phyloP scores from a whole-genome alignment of 2,797 vertebrate genomes.

The Lagodon rhomboides region DNA sequence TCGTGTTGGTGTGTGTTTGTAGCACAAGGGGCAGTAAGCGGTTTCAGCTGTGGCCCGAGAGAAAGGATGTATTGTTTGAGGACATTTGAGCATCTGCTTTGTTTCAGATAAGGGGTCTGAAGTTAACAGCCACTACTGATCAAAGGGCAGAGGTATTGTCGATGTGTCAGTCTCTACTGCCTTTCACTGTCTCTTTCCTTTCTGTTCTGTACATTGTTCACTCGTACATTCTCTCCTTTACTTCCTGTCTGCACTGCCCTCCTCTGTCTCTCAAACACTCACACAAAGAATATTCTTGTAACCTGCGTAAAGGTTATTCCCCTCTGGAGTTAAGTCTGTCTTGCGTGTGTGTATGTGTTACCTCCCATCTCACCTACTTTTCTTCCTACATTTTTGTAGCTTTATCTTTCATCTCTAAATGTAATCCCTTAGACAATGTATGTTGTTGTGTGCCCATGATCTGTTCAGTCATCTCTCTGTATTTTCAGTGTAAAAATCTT shows the following conservation, averaged over 20 bases:
- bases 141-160: slow-evolving; percentile 65
- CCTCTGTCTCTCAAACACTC: slow-evolving; percentile 24
- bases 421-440: slow-evolving; percentile 35
- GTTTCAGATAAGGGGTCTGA: slow-evolving; percentile 74
- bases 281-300: slow-evolving; percentile 30
- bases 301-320: slow-evolving; percentile 27
- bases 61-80: slow-evolving; percentile 82
- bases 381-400: slow-evolving; percentile 21
- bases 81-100: slow-evolving; percentile 78
- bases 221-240: slow-evolving; percentile 27
- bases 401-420: slow-evolving; percentile 40
- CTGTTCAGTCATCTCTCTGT: not conserved
- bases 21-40: slow-evolving; percentile 69
- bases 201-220: slow-evolving; percentile 43
- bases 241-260: slow-evolving; percentile 43
- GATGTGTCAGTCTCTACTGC: slow-evolving; percentile 56
- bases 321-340: slow-evolving; percentile 31
- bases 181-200: slow-evolving; percentile 35
- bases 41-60: slow-evolving; percentile 76
- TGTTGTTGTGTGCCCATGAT: slow-evolving; percentile 7
- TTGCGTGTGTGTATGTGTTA: slow-evolving; percentile 7
- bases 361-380: slow-evolving; percentile 50
- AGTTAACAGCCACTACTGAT: slow-evolving; percentile 65
- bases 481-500: slow-evolving; percentile 10
- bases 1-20: slow-evolving; percentile 27